Evolutionary conservation across 2,888 invertebrate genomes (phyloP), one percentile per base, ranked within the genome.

Genomic region (Mactromeris polynyma): DNA sequence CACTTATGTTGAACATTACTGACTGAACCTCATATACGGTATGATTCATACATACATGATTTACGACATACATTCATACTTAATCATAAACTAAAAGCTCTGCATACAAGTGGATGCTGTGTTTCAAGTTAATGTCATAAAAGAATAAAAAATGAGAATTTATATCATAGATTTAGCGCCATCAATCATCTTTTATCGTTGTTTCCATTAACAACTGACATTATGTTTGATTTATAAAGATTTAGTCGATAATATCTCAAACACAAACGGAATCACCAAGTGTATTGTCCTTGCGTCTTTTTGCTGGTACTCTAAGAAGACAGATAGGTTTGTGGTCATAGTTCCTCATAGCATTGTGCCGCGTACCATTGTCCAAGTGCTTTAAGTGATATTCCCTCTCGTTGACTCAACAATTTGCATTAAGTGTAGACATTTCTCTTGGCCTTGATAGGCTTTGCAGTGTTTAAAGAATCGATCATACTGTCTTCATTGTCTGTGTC

Each of bases 191-290:
- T 9, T 4, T 64, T 26, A 64, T n/a, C 58, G 26, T n/a, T 9
- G n/a, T 64, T 64, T 64, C 58, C 58, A 64, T 64, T 64, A 64
- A 26, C 58, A 64, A 64, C n/a, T 64, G 26, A n/a, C 26, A 64
- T 64, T 26, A 26, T 64, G 26, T 26, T 26, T 26, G 58, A 64
- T 4, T 64, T 64, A 26, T 26, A 64, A n/a, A 26, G 26, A 64
- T n/a, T 26, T 26, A 26, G 58, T 64, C 58, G 58, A 64, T 64
- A 64, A n/a, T 9, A 26, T 64, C 58, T 51, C 9, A 64, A 64
- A n/a, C 6, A n/a, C 26, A 26, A 0, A n/a, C 58, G 3, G 58
- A 58, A 7, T 58, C 58, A 58, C 58, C 6, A 19, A 26, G 26
- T 58, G 14, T 26, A 26, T 26, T n/a, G 21, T 64, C 11, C 58